phyloP scores from a whole-genome alignment of 2,113 vertebrate genomes.

The Accipiter cooperii region DNA sequence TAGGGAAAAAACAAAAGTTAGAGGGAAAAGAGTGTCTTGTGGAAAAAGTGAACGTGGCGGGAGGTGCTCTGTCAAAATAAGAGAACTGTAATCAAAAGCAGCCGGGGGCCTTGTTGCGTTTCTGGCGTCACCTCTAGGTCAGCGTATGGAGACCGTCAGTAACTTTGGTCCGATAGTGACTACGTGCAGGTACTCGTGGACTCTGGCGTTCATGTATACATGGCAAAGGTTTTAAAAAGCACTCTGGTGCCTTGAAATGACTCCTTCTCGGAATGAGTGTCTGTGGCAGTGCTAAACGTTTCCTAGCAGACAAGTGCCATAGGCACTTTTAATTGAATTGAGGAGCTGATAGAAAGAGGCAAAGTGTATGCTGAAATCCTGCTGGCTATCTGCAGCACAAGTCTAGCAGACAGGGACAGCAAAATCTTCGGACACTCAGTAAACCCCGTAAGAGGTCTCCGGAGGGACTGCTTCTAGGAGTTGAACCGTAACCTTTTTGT shows the following conservation, averaged over 20 bases:
- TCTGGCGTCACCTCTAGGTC: neutral
- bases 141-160: neutral
- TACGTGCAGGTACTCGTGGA: neutral
- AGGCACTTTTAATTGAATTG: constrained; percentile 40
- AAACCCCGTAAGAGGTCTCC: neutral
- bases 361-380: neutral
- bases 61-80: neutral
- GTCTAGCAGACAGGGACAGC: neutral
- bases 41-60: neutral
- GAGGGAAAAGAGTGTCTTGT: neutral
- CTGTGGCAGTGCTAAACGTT: constrained; percentile 25
- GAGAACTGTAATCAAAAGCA: neutral
- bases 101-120: neutral
- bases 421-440: neutral
- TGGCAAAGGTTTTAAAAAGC: neutral
- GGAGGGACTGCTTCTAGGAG: neutral
- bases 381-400: neutral
- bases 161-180: neutral
- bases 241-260: constrained; percentile 13
- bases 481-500: neutral
- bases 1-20: accelerated
- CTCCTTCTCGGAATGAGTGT: constrained; percentile 37
- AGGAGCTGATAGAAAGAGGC: constrained; percentile 14
- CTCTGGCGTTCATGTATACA: neutral
- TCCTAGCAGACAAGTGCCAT: constrained; percentile 44